Evolutionary conservation across 2,888 invertebrate genomes (phyloP).

Genomic region (Beris morrisii): DNA sequence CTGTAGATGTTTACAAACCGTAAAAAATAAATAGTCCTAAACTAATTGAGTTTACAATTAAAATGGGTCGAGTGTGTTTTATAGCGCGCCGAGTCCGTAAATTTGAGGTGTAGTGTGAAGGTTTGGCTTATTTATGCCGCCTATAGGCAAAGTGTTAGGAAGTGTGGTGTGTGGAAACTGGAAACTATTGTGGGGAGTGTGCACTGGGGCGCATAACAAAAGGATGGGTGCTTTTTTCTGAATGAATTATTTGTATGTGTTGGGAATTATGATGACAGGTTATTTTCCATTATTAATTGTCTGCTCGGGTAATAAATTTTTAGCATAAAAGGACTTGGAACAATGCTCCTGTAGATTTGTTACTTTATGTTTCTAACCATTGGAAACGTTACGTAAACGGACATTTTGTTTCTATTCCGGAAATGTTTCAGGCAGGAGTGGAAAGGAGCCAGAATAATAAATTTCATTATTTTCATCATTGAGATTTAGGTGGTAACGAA

Average conservation of each 20-base stretch:
- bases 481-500: no score
- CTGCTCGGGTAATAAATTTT: slow-evolving; percentile 2
- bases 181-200: no score
- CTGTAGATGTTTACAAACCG: slow-evolving; percentile 38
- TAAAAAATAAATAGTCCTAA: slow-evolving; percentile 42
- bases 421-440: no score
- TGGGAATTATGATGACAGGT: slow-evolving; percentile 21
- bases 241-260: slow-evolving; percentile 26
- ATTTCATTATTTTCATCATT: no score
- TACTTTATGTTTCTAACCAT: no score
- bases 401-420: no score
- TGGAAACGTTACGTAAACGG: no score
- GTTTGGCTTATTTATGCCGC: slow-evolving; percentile 3
- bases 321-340: no score
- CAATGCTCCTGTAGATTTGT: no score
- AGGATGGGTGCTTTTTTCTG: slow-evolving; percentile 27
- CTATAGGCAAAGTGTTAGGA: slow-evolving; percentile 24
- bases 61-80: slow-evolving; percentile 33
- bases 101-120: background rate
- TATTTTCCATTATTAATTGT: slow-evolving; percentile 32
- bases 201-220: slow-evolving; percentile 19
- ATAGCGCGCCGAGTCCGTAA: slow-evolving; percentile 2
- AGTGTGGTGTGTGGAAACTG: slow-evolving; percentile 2
- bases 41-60: slow-evolving; percentile 42
- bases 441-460: no score